These are phyloP conservation scores for Cyrtodaria siliqua DNA, from an alignment of 2,888 invertebrate species.

Conservation along the genomic window DNA sequence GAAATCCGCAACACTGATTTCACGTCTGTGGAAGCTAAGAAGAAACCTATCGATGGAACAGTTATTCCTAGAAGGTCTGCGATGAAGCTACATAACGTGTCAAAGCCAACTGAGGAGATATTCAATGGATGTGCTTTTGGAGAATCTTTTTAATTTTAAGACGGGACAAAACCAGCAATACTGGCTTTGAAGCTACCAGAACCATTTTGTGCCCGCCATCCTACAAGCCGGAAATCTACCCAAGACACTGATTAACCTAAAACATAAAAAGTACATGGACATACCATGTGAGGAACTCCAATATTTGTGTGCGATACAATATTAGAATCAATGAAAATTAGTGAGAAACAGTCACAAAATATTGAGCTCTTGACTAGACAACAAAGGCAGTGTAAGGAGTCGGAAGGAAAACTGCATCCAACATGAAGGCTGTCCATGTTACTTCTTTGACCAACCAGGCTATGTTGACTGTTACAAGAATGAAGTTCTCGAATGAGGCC, in stretches of 20 bases:
- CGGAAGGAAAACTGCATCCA: not conserved
- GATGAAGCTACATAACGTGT: not conserved
- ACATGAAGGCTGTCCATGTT: not conserved
- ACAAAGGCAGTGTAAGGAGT: not conserved
- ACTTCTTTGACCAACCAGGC: not conserved
- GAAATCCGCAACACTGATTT: slow-evolving; percentile 36
- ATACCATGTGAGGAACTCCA: not conserved
- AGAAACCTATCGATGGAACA: not conserved
- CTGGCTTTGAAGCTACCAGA: not conserved
- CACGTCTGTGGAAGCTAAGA: slow-evolving; percentile 1
- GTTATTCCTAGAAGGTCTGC: not conserved
- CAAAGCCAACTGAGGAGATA: not conserved
- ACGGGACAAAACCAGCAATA: not conserved
- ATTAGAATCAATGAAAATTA: not conserved
- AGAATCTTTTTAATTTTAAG: no score
- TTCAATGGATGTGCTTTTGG: not conserved
- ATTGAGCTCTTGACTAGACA: not conserved
- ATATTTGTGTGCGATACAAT: not conserved
- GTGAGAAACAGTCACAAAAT: not conserved
- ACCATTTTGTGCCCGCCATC: not conserved
- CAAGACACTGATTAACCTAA: no score
- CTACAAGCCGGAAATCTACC: not conserved
- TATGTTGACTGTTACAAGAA: not conserved
- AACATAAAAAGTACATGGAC: not conserved
- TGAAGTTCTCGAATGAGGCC: not conserved